phyloP scores from a whole-genome alignment of 2,888 invertebrate species.

The Odontothrips loti region DNA sequence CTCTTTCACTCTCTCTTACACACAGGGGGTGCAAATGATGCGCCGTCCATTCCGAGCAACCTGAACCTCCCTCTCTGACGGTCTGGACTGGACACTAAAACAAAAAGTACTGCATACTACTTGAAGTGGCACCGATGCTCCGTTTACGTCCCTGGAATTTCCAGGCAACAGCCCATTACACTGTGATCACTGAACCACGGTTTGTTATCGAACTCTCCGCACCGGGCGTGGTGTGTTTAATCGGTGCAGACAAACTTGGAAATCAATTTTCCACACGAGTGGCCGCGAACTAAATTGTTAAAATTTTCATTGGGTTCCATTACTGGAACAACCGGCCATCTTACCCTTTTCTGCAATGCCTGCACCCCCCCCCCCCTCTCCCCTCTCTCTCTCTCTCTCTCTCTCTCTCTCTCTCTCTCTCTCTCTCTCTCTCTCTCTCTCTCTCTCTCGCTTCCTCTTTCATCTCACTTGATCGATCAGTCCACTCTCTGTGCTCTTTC shows the following conservation, averaged over 20 bases:
- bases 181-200: too few species aligned
- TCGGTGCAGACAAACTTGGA: not conserved
- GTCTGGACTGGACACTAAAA: too few species aligned
- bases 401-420: not conserved
- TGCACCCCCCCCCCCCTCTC: not conserved
- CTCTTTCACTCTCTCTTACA: constrained; percentile 30
- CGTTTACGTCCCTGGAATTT: too few species aligned
- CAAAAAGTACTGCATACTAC: too few species aligned
- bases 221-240: too few species aligned
- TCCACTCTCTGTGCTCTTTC: not conserved
- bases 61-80: too few species aligned
- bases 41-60: too few species aligned
- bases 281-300: not conserved
- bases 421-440: not conserved
- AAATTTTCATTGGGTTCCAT: not conserved
- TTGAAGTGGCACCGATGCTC: too few species aligned
- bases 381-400: not conserved
- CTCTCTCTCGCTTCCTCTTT: not conserved
- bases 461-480: not conserved
- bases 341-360: not conserved
- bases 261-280: not conserved
- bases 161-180: too few species aligned
- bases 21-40: too few species aligned
- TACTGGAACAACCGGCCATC: not conserved
- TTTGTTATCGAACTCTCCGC: too few species aligned